These are phyloP conservation scores for Micromussa lordhowensis DNA, from an alignment of 92 coral and sea anemone species.

Conservation along the genomic window DNA sequence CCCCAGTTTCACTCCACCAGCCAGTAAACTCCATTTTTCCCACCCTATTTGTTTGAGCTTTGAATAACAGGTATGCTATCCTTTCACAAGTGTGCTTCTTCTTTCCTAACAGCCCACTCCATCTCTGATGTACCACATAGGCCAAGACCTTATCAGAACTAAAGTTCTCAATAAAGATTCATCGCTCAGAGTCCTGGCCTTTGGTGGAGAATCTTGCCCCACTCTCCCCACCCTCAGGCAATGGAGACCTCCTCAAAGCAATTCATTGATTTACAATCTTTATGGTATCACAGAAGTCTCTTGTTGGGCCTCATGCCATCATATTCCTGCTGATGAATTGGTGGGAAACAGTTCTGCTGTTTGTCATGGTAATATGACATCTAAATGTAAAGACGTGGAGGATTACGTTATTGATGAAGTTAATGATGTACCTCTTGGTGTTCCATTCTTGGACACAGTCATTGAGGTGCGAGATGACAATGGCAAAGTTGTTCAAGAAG, in stretches of 20 bases:
- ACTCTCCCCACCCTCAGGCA: slow-evolving; percentile 68
- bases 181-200: slow-evolving; percentile 83
- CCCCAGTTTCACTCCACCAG: no score
- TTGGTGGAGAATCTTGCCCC: slow-evolving; percentile 96
- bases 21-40: no score
- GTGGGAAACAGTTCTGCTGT: neutral
- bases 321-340: slow-evolving; percentile 69
- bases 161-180: slow-evolving; percentile 73
- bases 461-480: slow-evolving; percentile 71
- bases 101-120: slow-evolving; percentile 83
- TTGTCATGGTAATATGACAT: neutral
- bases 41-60: no score
- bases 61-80: neutral
- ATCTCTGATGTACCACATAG: slow-evolving; percentile 80
- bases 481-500: slow-evolving; percentile 59
- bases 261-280: slow-evolving; percentile 76
- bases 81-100: neutral
- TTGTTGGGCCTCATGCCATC: slow-evolving; percentile 89
- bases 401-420: slow-evolving; percentile 9
- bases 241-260: slow-evolving; percentile 76
- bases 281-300: slow-evolving; percentile 98
- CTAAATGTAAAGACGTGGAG: neutral
- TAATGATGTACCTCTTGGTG: slow-evolving; percentile 69
- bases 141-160: slow-evolving; percentile 73
- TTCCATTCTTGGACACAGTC: slow-evolving; percentile 62